Conservation (phyloP, 2,113 vertebrate genomes). For the Pteropus alecto region DNA sequence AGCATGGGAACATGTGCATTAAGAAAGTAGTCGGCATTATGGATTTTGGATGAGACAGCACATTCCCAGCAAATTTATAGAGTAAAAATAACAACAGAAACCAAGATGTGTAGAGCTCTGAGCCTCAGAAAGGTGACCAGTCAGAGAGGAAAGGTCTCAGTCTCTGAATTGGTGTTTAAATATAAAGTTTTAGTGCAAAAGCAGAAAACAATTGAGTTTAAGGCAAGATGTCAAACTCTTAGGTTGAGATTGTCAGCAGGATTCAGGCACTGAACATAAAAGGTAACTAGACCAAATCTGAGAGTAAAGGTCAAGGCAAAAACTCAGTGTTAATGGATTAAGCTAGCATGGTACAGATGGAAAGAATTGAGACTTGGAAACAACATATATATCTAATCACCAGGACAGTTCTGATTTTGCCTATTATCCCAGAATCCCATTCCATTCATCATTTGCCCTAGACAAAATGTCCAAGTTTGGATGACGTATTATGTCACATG, state of each 20-base stretch:
- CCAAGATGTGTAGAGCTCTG: fast-evolving
- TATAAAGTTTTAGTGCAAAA: neutral
- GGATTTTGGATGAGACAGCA: neutral
- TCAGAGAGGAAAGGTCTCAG: neutral
- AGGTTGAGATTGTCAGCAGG: neutral
- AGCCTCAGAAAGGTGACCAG: neutral
- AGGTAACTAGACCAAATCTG: neutral
- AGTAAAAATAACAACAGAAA: neutral
- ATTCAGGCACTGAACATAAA: neutral
- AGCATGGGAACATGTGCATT: neutral
- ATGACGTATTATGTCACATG: neutral
- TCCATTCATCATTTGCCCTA: neutral
- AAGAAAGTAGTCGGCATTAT: neutral
- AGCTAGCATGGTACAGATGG: neutral
- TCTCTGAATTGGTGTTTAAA: neutral
- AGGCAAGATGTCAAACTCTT: neutral
- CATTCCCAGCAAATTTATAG: neutral
- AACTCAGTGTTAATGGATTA: neutral
- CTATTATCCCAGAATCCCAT: neutral
- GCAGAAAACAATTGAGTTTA: neutral
- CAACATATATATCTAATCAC: neutral
- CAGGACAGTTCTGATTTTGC: neutral
- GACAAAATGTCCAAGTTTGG: neutral
- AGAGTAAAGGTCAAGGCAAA: neutral
- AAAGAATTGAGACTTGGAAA: neutral